Conservation (phyloP, 2,113 vertebrate species). For the Calyptomena viridis region DNA sequence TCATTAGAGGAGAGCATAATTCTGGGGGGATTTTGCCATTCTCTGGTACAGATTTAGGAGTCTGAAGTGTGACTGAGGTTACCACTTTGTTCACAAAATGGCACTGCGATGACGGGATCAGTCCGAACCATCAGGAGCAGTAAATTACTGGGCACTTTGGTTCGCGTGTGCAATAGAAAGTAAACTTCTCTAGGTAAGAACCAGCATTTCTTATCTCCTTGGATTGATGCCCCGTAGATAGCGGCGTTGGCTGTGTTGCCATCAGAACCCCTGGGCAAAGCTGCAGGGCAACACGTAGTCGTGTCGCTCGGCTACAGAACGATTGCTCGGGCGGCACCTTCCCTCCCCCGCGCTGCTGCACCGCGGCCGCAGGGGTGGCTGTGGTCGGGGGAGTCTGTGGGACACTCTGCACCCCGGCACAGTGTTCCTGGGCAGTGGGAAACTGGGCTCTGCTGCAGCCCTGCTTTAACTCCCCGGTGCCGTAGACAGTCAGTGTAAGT, state of each 20-base stretch:
- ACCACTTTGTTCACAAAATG: neutral
- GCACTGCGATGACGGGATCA: neutral
- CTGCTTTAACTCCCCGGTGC: neutral
- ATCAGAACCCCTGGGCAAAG: neutral
- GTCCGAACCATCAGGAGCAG: neutral
- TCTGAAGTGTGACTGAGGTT: neutral
- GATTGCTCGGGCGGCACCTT: neutral
- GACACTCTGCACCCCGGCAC: rapidly evolving
- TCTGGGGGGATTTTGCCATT: neutral
- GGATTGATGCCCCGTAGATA: neutral
- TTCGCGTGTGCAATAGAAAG: neutral
- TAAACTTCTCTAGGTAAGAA: neutral
- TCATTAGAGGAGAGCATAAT: neutral
- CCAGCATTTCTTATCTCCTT: neutral
- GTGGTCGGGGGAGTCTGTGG: neutral
- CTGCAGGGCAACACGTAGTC: neutral
- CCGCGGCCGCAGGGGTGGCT: neutral
- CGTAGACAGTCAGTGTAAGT: rapidly evolving
- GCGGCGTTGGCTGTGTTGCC: rapidly evolving
- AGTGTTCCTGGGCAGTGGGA: neutral
- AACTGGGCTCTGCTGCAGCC: rapidly evolving
- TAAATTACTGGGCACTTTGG: neutral
- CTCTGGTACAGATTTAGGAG: neutral
- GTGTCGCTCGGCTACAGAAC: neutral
- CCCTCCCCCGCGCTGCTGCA: rapidly evolving